Evolutionary conservation across 2,888 invertebrate species (phyloP).

Genomic region (Branchellion lobata): DNA sequence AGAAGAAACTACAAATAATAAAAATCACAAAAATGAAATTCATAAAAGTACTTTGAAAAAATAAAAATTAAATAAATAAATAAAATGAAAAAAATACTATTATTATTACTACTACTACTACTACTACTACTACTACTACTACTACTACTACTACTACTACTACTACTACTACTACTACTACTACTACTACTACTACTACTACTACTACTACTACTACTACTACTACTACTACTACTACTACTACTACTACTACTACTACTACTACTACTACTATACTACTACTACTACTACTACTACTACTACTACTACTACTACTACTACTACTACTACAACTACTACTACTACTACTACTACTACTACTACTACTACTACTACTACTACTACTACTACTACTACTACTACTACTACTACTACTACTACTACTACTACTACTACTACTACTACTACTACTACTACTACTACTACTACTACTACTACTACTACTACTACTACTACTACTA

Average conservation of each 20-base stretch:
- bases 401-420: constrained; percentile 14
- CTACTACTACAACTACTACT: constrained; percentile 9
- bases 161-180: constrained; percentile 14
- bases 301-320: constrained; percentile 14
- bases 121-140: constrained; percentile 14
- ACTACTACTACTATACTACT: too few relatives aligned
- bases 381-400: constrained; percentile 14
- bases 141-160: constrained; percentile 14
- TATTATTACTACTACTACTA: constrained; percentile 10
- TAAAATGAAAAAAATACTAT: too few relatives aligned
- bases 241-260: constrained; percentile 14
- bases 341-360: constrained; percentile 14
- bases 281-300: too few relatives aligned
- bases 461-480: constrained; percentile 14
- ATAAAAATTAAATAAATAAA: background rate
- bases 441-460: constrained; percentile 14
- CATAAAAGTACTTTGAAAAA: background rate
- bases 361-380: constrained; percentile 14
- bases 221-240: constrained; percentile 14
- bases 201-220: constrained; percentile 14
- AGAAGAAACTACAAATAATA: background rate
- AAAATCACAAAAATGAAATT: background rate
- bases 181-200: constrained; percentile 14
- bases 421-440: constrained; percentile 14
- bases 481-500: constrained; percentile 14